phyloP scores from a whole-genome alignment of 2,888 invertebrate species.

The Drosophila nr. medialis region DNA sequence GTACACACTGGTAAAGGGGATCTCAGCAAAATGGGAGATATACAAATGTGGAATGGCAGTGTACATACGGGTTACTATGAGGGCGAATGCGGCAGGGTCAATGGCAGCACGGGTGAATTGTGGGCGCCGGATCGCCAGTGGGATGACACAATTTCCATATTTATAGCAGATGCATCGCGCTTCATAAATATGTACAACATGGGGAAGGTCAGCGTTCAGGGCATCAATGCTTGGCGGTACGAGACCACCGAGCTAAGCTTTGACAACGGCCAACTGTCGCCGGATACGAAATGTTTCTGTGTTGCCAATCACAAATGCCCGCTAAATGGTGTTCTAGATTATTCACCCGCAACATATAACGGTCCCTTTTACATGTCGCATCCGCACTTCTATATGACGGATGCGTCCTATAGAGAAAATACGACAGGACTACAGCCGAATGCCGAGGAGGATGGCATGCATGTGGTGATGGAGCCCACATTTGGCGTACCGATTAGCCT shows the following conservation, averaged over 20 bases:
- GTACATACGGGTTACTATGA: conserved; percentile 86
- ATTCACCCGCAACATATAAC: conserved; percentile 89
- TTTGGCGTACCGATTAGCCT: conserved; percentile 91
- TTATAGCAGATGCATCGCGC: conserved; percentile 92
- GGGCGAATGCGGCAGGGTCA: conserved; percentile 88
- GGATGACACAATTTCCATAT: conserved; percentile 87
- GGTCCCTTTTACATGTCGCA: conserved; percentile 92
- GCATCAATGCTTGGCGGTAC: conserved; percentile 80
- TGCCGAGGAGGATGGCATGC: conserved; percentile 87
- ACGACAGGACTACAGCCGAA: conserved; percentile 89
- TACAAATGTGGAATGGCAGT: conserved; percentile 89
- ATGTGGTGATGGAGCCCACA: conserved; percentile 89
- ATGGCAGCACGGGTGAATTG: conserved; percentile 91
- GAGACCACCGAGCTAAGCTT: conserved; percentile 87
- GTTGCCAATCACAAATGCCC: conserved; percentile 84
- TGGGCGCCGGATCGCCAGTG: conserved; percentile 88
- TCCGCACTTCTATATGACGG: conserved; percentile 92
- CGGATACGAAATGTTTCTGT: conserved; percentile 89
- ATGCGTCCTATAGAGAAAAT: conserved; percentile 87
- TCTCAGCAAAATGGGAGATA: conserved; percentile 88
- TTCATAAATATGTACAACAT: conserved; percentile 85
- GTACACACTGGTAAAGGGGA: conserved; percentile 90
- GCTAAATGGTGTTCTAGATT: conserved; percentile 88
- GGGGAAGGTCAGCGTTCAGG: conserved; percentile 59
- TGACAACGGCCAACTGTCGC: conserved; percentile 88